phyloP scores from a whole-genome alignment of 2,113 vertebrate genomes.

The Corythaixoides concolor region DNA sequence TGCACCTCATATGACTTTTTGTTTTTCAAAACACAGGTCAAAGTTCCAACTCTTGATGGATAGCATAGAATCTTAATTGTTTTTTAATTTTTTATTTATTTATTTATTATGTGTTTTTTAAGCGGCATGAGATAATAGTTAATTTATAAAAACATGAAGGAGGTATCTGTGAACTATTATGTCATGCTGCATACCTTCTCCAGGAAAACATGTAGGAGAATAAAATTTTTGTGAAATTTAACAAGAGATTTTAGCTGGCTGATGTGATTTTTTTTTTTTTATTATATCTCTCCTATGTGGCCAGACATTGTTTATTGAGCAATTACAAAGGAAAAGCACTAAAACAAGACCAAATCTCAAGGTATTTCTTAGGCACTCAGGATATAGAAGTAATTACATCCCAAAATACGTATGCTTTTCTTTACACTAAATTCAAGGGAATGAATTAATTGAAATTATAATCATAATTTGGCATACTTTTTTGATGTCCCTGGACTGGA shows the following conservation, averaged over 20 bases:
- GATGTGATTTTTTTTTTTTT: neutral
- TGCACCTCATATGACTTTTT: neutral
- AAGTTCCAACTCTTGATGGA: neutral
- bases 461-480: constrained; percentile 81
- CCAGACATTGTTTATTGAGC: neutral
- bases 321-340: neutral
- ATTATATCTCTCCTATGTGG: neutral
- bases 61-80: neutral
- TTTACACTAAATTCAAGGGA: neutral
- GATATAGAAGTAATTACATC: neutral
- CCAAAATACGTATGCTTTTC: neutral
- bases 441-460: neutral
- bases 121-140: neutral
- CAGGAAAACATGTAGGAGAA: neutral
- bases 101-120: neutral
- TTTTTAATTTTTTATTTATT: neutral
- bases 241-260: neutral
- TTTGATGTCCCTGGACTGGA: constrained; percentile 82
- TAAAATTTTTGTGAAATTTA: neutral
- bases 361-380: neutral
- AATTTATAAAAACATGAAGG: neutral
- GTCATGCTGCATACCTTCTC: neutral
- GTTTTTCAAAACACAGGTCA: neutral
- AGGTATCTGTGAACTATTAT: neutral
- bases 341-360: neutral